Conservation (phyloP, 1,140 invertebrate species). For the Panagrolaimus sp. region DNA sequence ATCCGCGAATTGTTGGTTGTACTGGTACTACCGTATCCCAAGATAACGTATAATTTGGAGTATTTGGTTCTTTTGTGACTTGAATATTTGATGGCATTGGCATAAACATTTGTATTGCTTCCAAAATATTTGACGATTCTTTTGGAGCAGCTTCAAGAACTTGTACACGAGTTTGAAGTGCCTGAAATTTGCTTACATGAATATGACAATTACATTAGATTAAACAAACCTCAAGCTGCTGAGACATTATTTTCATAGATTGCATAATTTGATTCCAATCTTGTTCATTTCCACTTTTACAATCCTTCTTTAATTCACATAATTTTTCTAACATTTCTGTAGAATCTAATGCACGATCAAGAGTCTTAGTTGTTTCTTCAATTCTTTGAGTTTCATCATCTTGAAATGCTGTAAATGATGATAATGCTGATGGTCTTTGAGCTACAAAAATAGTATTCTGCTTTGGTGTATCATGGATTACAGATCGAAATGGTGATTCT, state of each 20-base stretch:
- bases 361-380: too few relatives aligned
- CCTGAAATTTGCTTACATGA: not conserved
- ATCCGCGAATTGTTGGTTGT: not conserved
- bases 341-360: too few relatives aligned
- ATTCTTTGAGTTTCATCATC: too few relatives aligned
- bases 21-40: not conserved
- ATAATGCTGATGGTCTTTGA: too few relatives aligned
- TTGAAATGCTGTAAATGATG: too few relatives aligned
- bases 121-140: not conserved
- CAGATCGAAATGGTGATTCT: not conserved
- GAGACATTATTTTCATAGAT: not conserved
- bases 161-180: not conserved
- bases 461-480: not conserved
- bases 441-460: not conserved
- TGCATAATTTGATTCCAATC: not conserved
- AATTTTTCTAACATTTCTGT: too few relatives aligned
- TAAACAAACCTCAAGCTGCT: not conserved
- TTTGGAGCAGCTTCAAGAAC: not conserved
- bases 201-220: not conserved
- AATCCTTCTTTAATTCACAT: too few relatives aligned
- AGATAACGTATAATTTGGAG: not conserved
- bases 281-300: too few relatives aligned
- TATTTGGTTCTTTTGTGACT: not conserved
- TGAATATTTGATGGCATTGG: conserved; percentile 6
- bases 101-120: not conserved